These are phyloP conservation scores for Romanogobio albipinnatus DNA, from an alignment of 2,113 vertebrate genomes.

Conservation along the genomic window DNA sequence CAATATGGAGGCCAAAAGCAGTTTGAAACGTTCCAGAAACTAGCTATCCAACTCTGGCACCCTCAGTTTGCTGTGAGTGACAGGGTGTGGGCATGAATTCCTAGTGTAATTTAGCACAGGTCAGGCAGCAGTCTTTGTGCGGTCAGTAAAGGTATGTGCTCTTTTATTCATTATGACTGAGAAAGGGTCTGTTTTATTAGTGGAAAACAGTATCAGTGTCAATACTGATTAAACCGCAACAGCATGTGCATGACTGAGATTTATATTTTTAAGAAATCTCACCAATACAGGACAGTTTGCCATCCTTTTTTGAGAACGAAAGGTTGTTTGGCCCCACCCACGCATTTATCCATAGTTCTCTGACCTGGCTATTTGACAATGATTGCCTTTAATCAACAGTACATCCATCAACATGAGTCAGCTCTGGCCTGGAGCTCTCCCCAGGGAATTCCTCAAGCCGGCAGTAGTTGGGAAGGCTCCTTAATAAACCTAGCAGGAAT, in stretches of 20 bases:
- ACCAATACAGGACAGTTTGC: slow-evolving; percentile 20
- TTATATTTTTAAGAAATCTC: slow-evolving; percentile 54
- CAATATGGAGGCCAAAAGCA: slow-evolving; percentile 40
- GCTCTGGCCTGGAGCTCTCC: slow-evolving; percentile 62
- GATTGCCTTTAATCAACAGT: slow-evolving; percentile 39
- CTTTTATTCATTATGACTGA: slow-evolving; percentile 65
- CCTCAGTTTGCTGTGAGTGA: slow-evolving; percentile 52
- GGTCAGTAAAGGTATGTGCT: slow-evolving; percentile 60
- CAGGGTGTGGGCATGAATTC: slow-evolving; percentile 63
- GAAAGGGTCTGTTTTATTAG: slow-evolving; percentile 66
- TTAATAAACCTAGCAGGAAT: slow-evolving; percentile 77
- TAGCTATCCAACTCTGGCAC: slow-evolving; percentile 37
- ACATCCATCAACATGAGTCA: slow-evolving; percentile 50
- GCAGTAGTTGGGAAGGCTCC: slow-evolving; percentile 75
- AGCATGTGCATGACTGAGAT: slow-evolving; percentile 20
- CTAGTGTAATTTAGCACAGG: slow-evolving; percentile 59
- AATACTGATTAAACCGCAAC: slow-evolving; percentile 63
- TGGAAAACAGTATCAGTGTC: slow-evolving; percentile 63
- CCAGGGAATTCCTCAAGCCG: slow-evolving; percentile 76
- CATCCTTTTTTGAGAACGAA: slow-evolving; percentile 33
- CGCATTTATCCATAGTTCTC: slow-evolving; percentile 57
- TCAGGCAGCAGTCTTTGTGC: slow-evolving; percentile 61
- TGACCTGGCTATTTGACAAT: slow-evolving; percentile 48
- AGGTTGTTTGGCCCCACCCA: slow-evolving; percentile 63
- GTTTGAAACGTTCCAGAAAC: slow-evolving; percentile 43